Percentiles rank a stretch among this genome's conserved stretches.
These are phyloP conservation scores for Teleiodes luculella DNA, from an alignment of 2,888 invertebrate species.

Conservation along the genomic window DNA sequence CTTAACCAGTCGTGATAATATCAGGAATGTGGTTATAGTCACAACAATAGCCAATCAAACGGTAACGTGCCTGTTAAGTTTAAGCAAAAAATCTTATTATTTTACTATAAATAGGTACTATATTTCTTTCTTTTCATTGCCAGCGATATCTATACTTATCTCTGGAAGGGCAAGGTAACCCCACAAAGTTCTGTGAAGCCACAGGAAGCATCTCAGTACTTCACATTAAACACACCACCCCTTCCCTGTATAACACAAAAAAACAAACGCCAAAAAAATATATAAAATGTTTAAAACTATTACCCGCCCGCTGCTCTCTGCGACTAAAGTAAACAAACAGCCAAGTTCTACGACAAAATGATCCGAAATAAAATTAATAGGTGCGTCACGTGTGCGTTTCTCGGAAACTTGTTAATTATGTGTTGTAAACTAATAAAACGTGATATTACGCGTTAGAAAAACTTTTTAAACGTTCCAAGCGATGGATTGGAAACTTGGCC, in stretches of 20 bases:
- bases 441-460: constrained; percentile 35
- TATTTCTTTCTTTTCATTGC: too few species aligned
- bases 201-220: constrained; percentile 40
- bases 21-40: too few species aligned
- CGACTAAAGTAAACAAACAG: constrained; percentile 28
- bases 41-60: too few species aligned
- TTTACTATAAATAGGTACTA: not conserved
- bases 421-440: constrained; percentile 67
- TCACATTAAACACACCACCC: constrained; percentile 14
- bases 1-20: too few species aligned
- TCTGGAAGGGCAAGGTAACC: not conserved
- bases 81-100: not conserved
- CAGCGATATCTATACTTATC: not conserved
- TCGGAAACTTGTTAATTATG: constrained; percentile 66
- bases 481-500: constrained; percentile 14
- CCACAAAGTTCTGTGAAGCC: constrained; percentile 18
- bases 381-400: constrained; percentile 56
- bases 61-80: not conserved
- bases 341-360: constrained; percentile 49
- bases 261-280: not conserved
- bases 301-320: constrained; percentile 40
- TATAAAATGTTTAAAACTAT: constrained; percentile 32
- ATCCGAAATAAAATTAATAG: constrained; percentile 47
- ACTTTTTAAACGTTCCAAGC: constrained; percentile 22
- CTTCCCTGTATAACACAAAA: constrained; percentile 2